phyloP scores from a whole-genome alignment of 2,113 vertebrate species.

The Callopanchax toddi region DNA sequence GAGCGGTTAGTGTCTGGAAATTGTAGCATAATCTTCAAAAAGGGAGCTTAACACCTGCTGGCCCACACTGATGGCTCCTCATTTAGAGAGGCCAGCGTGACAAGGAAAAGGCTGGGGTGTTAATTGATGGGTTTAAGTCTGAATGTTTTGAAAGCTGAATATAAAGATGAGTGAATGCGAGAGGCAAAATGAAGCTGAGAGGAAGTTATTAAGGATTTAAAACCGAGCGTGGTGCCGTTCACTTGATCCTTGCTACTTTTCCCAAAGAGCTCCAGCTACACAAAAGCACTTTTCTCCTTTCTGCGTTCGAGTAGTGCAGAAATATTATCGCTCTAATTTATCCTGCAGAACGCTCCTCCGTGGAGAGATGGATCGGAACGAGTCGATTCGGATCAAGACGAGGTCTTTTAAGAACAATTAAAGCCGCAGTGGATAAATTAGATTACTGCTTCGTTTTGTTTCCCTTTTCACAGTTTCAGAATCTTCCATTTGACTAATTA shows the following conservation, averaged over 20 bases:
- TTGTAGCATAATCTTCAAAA: conserved; percentile 68
- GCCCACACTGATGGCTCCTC: conserved; percentile 38
- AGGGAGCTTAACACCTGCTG: conserved; percentile 61
- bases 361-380: conserved; percentile 66
- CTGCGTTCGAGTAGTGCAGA: conserved; percentile 45
- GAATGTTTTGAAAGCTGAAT: conserved; percentile 24
- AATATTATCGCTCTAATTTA: conserved; percentile 68
- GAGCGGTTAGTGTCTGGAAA: conserved; percentile 59
- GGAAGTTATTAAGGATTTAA: conserved; percentile 37
- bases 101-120: conserved; percentile 29
- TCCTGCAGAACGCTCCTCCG: conserved; percentile 56
- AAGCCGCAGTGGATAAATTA: conserved; percentile 68
- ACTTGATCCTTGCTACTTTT: conserved; percentile 12
- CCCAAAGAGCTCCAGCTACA: conserved; percentile 29
- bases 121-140: conserved; percentile 60
- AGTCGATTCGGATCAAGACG: conserved; percentile 60
- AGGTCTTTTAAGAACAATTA: conserved; percentile 69
- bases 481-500: conserved; percentile 69
- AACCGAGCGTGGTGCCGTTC: conserved; percentile 8
- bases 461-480: conserved; percentile 51
- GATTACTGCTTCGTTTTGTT: conserved; percentile 70
- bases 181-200: conserved; percentile 19
- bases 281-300: conserved; percentile 35
- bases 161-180: conserved; percentile 35
- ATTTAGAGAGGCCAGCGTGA: conserved; percentile 31